A percentile compares a stretch with the other conserved stretches of the same genome.
Conservation (phyloP, 2,797 vertebrate genomes). For the Halcyon chelicuti region DNA sequence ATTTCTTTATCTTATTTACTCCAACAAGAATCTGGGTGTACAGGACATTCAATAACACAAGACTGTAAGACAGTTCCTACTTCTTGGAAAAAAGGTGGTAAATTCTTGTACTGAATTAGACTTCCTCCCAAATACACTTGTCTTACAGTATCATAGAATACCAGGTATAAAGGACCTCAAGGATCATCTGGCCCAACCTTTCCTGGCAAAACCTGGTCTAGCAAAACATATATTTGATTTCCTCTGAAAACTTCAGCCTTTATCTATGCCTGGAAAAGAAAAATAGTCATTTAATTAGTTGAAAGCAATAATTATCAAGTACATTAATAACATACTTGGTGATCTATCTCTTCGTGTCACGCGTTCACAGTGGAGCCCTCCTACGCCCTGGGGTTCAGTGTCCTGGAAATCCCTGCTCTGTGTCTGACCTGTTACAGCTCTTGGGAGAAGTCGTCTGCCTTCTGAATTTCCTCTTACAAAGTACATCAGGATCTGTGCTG, state of each 20-base stretch:
- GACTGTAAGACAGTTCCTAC: neutral
- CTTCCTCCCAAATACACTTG: neutral
- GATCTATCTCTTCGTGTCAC: neutral
- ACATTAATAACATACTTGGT: conserved; percentile 37
- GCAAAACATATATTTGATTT: neutral
- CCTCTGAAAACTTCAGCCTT: conserved; percentile 1
- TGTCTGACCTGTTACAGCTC: neutral
- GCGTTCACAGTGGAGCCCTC: conserved; percentile 17
- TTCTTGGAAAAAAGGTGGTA: neutral
- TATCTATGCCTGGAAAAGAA: conserved; percentile 8
- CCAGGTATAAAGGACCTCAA: neutral
- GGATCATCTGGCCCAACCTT: neutral
- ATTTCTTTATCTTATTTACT: neutral
- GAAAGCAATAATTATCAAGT: conserved; percentile 48
- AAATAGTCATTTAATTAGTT: neutral
- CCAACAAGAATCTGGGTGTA: neutral
- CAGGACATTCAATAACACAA: neutral
- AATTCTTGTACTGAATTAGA: neutral
- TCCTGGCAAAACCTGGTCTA: neutral
- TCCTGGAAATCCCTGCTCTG: neutral
- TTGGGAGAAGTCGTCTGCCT: neutral
- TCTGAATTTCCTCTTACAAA: neutral
- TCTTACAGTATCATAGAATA: neutral
- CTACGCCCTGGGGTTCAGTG: neutral
- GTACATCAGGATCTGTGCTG: neutral